Evolutionary conservation across 2,888 invertebrate species (phyloP).

Genomic region (Nomada ruficornis): DNA sequence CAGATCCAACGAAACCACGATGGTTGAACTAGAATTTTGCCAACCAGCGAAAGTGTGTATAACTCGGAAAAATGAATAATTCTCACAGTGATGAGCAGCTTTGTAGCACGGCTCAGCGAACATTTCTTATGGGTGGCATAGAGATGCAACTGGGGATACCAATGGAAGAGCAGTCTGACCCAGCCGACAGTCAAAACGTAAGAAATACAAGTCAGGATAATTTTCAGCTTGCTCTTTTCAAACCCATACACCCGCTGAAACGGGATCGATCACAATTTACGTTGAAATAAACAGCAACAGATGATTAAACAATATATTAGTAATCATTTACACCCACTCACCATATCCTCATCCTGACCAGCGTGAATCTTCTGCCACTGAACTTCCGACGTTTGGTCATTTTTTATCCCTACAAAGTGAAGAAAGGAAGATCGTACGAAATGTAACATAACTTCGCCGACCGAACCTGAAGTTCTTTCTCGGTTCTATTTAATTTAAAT

Average conservation of each 20-base stretch:
- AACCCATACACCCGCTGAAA: conserved; percentile 86
- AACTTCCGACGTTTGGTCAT: conserved; percentile 75
- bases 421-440: background rate
- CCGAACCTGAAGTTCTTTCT: too few relatives aligned
- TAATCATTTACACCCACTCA: conserved; percentile 68
- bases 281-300: background rate
- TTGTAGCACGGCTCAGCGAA: conserved; percentile 85
- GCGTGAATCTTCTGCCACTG: conserved; percentile 83
- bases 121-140: conserved; percentile 85
- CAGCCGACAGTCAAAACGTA: conserved; percentile 86
- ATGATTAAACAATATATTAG: background rate
- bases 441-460: too few relatives aligned
- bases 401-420: conserved; percentile 76
- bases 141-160: conserved; percentile 86
- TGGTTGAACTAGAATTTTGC: too few relatives aligned
- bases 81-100: conserved; percentile 86
- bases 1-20: too few relatives aligned
- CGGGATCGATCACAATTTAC: background rate
- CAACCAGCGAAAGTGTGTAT: background rate
- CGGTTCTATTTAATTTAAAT: background rate
- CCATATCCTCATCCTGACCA: conserved; percentile 87
- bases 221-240: conserved; percentile 79
- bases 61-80: background rate
- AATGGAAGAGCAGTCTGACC: conserved; percentile 87
- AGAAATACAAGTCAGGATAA: conserved; percentile 83